Conservation (phyloP, 2,797 vertebrate genomes). For the Malacoraja senta region DNA sequence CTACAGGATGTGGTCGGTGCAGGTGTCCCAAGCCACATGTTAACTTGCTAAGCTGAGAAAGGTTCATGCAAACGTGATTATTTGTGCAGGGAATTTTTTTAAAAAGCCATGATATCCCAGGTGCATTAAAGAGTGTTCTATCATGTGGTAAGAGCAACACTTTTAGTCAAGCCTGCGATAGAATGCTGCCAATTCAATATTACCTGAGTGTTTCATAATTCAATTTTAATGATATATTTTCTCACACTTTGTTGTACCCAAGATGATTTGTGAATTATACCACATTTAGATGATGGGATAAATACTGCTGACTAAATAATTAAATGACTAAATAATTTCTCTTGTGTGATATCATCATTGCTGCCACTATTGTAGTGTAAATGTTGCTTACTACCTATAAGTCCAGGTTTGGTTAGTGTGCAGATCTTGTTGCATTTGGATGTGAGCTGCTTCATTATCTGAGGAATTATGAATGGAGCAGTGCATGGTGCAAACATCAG, state of each 20-base stretch:
- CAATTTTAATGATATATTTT: not conserved
- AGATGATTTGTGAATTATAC: not conserved
- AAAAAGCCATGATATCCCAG: not conserved
- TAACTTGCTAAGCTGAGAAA: conserved; percentile 21
- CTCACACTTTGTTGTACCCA: not conserved
- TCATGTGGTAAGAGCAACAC: conserved; percentile 24
- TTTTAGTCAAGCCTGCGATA: not conserved
- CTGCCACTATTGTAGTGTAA: too few relatives aligned
- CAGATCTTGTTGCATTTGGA: too few relatives aligned
- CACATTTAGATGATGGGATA: not conserved
- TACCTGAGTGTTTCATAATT: not conserved
- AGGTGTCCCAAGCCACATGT: conserved; percentile 20
- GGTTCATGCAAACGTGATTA: not conserved
- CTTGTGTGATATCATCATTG: too few relatives aligned
- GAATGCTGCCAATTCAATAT: not conserved
- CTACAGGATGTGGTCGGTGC: conserved; percentile 38
- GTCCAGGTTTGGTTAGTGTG: too few relatives aligned
- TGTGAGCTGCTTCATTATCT: too few relatives aligned
- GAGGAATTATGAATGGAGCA: too few relatives aligned
- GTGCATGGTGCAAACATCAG: too few relatives aligned
- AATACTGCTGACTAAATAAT: too few relatives aligned
- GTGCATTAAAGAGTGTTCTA: not conserved
- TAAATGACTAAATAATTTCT: too few relatives aligned
- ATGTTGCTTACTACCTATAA: too few relatives aligned
- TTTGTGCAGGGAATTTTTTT: not conserved